Conservation (phyloP, 2,113 vertebrate genomes). For the Corydoras sp. region DNA sequence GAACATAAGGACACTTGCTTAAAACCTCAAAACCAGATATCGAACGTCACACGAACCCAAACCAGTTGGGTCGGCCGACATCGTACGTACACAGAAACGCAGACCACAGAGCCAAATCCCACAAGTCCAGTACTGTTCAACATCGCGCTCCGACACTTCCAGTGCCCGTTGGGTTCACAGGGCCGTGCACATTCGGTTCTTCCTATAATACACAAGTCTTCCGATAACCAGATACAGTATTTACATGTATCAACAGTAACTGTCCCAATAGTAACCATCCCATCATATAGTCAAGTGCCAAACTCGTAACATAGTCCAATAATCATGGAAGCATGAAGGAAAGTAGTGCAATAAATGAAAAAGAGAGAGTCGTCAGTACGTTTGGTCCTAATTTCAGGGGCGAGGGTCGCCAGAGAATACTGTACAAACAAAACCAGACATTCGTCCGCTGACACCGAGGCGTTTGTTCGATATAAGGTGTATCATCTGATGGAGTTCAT, state of each 20-base stretch:
- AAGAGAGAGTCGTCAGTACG: slow-evolving; percentile 35
- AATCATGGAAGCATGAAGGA: slow-evolving; percentile 35
- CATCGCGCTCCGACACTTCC: slow-evolving; percentile 2
- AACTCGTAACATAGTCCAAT: slow-evolving; percentile 41
- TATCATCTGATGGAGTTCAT: slow-evolving; percentile 23
- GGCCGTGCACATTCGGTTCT: slow-evolving; percentile 29
- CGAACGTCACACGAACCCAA: slow-evolving; percentile 31
- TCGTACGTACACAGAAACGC: slow-evolving; percentile 15
- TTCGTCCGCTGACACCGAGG: no score
- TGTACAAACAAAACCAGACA: slow-evolving; percentile 23
- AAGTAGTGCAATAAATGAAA: slow-evolving; percentile 43
- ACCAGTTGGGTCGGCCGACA: slow-evolving; percentile 39
- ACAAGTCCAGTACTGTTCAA: slow-evolving; percentile 30
- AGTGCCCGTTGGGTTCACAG: slow-evolving; percentile 13
- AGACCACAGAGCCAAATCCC: slow-evolving; percentile 18
- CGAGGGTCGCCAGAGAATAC: slow-evolving; percentile 41
- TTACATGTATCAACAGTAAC: slow-evolving; percentile 30
- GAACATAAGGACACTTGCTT: slow-evolving; percentile 24
- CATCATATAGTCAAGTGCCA: slow-evolving; percentile 53
- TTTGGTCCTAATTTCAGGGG: slow-evolving; percentile 52
- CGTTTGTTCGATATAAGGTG: slow-evolving; percentile 12
- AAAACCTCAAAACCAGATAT: not conserved
- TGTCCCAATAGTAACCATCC: slow-evolving; percentile 35
- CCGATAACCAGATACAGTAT: slow-evolving; percentile 45
- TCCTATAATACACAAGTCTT: slow-evolving; percentile 31